These are phyloP conservation scores for Erpornis zantholeuca DNA, from an alignment of 2,113 vertebrate species.

Conservation along the genomic window DNA sequence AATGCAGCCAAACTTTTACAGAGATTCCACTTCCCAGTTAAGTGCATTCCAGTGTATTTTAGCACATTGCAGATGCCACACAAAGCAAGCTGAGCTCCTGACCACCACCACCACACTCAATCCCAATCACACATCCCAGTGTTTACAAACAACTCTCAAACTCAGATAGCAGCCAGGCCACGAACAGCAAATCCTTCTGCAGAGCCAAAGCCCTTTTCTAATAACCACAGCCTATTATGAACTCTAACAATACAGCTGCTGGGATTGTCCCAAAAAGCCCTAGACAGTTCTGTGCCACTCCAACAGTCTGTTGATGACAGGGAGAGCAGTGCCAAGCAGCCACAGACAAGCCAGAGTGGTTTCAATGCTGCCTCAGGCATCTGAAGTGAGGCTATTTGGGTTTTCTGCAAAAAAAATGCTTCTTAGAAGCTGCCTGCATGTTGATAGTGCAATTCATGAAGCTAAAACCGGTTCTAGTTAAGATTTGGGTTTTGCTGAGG, in stretches of 20 bases:
- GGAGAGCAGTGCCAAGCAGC: not conserved
- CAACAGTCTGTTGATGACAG: not conserved
- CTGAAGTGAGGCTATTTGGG: not conserved
- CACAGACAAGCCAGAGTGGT: not conserved
- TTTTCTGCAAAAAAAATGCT: not conserved
- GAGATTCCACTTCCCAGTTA: not conserved
- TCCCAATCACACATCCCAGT: not conserved
- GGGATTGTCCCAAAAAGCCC: constrained; percentile 22
- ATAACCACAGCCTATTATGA: not conserved
- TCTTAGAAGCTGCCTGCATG: not conserved
- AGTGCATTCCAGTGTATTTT: not conserved
- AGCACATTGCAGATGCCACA: not conserved
- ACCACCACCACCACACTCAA: not conserved
- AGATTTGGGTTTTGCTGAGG: not conserved
- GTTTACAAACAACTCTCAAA: not conserved
- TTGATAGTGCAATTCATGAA: not conserved
- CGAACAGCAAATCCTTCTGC: not conserved
- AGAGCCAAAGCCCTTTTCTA: not conserved
- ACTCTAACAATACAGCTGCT: not conserved
- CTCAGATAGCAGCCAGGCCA: not conserved
- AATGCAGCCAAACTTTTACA: not conserved
- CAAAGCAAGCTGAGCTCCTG: not conserved
- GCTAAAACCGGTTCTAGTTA: not conserved
- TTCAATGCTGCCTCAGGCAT: not conserved
- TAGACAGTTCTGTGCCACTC: not conserved